Evolutionary conservation across 2,113 vertebrate species (phyloP), one percentile per base, ranked within the genome.

Genomic region (Ceratotherium simum): DNA sequence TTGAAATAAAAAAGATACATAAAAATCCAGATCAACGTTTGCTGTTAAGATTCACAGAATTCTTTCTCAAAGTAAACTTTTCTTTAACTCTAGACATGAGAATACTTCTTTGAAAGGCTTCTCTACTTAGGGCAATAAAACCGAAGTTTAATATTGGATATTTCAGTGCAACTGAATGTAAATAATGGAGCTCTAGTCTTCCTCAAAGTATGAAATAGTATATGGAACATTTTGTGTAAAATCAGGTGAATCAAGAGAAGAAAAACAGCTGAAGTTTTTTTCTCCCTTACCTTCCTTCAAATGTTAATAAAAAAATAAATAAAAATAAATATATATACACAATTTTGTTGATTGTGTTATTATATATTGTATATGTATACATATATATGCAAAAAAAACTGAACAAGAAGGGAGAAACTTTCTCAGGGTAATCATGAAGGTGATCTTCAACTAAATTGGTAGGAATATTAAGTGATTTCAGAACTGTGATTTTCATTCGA

Each of bases 91-190:
- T 81, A 91, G 65, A 84, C 3, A 78, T 6, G 2, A 76, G 23
- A 89, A 56, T 62, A 58, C 1, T 75, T 84, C 60, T 80, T 58
- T 76, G 27, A 96, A 83, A 33, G 12, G 48, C 67, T 86, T 96
- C 42, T 82, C 23, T 67, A 42, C 27, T 81, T 78, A 82, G 0
- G 25, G 39, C 33, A 92, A 90, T 81, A 58, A 96, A 93, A 89
- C 11, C 48, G 65, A 79, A 88, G 42, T 76, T 12, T 51, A 42
- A 76, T 65, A 70, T 58, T 79, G 48, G 73, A 58, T 82, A 86
- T 91, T 96, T 93, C n/a, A 79, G 17, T 90, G 64, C 91, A 73
- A 86, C 20, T 89, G 23, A 62, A 89, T 78, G 9, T 91, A 91
- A 96, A 64, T 91, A 93, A 91, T 72, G 4, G n/a, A 85, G 5